phyloP scores from a whole-genome alignment of 2,797 vertebrate genomes.

The Cheirogaleus major region DNA sequence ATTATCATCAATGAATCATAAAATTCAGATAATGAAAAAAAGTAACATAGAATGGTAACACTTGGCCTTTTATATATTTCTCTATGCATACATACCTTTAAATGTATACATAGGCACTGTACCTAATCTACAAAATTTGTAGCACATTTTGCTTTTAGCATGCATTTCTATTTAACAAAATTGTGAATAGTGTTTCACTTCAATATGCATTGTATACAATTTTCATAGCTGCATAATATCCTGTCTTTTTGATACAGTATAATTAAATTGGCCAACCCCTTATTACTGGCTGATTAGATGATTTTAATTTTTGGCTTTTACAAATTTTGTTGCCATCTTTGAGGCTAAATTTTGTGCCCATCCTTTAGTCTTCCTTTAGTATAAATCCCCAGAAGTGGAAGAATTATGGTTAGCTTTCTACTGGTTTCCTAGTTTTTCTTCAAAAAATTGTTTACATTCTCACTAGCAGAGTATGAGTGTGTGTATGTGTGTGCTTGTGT shows the following conservation, averaged over 20 bases:
- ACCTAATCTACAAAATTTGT: neutral
- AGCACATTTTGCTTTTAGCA: neutral
- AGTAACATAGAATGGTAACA: neutral
- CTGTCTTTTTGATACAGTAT: neutral
- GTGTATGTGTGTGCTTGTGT: neutral
- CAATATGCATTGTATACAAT: neutral
- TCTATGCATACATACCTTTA: neutral
- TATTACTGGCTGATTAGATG: neutral
- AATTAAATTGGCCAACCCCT: neutral
- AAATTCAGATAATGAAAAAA: conserved; percentile 22
- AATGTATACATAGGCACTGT: neutral
- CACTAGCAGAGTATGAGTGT: neutral
- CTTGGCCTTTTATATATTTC: neutral
- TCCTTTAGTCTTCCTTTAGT: neutral
- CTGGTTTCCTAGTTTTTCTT: neutral
- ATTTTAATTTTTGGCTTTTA: neutral
- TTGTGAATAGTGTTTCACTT: neutral
- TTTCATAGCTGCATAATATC: neutral
- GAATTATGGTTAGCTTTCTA: neutral
- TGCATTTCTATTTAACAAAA: neutral
- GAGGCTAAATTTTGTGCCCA: neutral
- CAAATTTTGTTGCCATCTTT: neutral
- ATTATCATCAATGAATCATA: neutral
- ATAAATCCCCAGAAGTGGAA: neutral
- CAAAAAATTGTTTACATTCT: neutral